Conservation (phyloP, 1,140 invertebrate genomes). For the Palaemon carinicauda region DNA sequence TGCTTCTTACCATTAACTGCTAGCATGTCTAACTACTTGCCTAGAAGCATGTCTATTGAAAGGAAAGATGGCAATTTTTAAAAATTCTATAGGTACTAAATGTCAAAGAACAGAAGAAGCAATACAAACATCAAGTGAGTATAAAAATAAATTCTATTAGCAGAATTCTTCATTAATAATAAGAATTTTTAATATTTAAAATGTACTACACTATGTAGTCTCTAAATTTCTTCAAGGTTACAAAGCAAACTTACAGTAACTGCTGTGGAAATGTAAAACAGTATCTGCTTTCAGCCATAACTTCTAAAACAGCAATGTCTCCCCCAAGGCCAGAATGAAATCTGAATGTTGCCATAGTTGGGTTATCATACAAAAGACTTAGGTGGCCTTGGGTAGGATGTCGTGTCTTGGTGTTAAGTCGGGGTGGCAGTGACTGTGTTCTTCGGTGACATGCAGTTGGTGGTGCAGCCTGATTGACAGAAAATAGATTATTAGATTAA, state of each 20-base stretch:
- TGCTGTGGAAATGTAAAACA: conserved; percentile 88
- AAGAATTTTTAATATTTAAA: background rate
- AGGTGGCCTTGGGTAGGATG: conserved; percentile 79
- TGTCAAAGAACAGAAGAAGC: too few species aligned
- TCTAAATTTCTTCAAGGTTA: background rate
- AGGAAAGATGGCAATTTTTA: too few species aligned
- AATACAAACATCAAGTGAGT: too few species aligned
- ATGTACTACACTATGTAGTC: background rate
- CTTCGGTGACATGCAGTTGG: conserved; percentile 76
- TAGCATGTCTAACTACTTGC: too few species aligned
- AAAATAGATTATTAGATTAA: background rate
- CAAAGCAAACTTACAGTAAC: conserved; percentile 77
- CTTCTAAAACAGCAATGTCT: conserved; percentile 91
- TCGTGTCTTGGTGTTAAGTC: conserved; percentile 80
- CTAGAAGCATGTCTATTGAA: too few species aligned
- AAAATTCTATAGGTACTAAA: too few species aligned
- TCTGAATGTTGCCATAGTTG: conserved; percentile 80
- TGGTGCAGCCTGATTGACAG: conserved; percentile 60
- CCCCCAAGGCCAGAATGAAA: conserved; percentile 90
- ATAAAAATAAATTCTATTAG: too few species aligned
- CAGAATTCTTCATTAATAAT: too few species aligned
- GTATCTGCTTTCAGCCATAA: conserved; percentile 89
- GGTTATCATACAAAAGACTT: conserved; percentile 79
- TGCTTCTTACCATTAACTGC: too few species aligned
- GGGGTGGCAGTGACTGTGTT: conserved; percentile 84